phyloP scores from a whole-genome alignment of 2,113 vertebrate species.

The Ailurus styani region DNA sequence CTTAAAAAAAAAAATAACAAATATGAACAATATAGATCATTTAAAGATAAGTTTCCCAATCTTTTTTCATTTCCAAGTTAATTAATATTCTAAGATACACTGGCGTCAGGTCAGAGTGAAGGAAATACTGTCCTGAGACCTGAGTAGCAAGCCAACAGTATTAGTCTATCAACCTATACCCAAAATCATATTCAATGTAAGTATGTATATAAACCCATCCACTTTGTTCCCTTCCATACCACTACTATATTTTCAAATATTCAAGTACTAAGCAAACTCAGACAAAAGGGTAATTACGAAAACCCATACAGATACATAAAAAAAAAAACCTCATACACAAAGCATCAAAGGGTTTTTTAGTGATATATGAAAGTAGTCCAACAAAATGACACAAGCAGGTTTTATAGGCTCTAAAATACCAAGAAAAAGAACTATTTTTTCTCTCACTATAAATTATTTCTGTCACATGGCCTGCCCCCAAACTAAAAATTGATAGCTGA shows the following conservation, averaged over 20 bases:
- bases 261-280: conserved; percentile 7
- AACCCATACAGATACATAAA: not conserved
- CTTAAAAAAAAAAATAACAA: too few species aligned
- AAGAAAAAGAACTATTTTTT: not conserved
- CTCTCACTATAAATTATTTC: not conserved
- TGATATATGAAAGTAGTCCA: not conserved
- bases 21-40: not conserved
- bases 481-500: not conserved
- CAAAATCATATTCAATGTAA: not conserved
- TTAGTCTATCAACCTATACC: not conserved
- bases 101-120: not conserved
- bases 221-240: not conserved
- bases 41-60: not conserved
- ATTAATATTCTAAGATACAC: not conserved
- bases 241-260: not conserved
- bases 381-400: not conserved
- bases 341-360: not conserved
- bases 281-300: not conserved
- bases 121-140: not conserved
- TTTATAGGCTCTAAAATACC: not conserved
- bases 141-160: not conserved
- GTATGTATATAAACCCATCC: not conserved
- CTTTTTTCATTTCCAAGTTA: not conserved
- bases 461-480: not conserved
- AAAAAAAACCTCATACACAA: not conserved